Conservation (phyloP, 2,113 vertebrate species). For the Ginglymostoma cirratum region DNA sequence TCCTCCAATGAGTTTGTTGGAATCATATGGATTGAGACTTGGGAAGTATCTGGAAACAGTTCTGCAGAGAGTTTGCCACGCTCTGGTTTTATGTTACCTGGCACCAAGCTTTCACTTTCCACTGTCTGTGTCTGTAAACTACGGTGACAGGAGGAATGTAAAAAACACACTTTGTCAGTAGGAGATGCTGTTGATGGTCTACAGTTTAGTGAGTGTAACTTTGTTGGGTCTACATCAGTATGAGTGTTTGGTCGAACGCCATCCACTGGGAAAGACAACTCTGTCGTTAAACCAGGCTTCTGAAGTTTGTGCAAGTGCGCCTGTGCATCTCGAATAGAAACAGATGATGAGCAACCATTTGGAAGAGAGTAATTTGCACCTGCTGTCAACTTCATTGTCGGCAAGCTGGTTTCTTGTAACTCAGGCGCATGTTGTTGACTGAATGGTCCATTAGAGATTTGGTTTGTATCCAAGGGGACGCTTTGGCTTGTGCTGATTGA, state of each 20-base stretch:
- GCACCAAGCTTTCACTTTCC: constrained; percentile 45
- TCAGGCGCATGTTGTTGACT: neutral
- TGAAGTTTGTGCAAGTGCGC: constrained; percentile 43
- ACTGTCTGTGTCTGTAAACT: constrained; percentile 50
- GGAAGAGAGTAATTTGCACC: neutral
- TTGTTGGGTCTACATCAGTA: constrained; percentile 42
- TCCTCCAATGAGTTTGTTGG: neutral
- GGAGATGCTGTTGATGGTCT: constrained; percentile 62
- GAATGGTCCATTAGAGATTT: constrained; percentile 41
- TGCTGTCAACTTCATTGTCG: neutral
- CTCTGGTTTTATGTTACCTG: constrained; percentile 32
- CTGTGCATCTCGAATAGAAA: neutral
- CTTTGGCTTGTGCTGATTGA: constrained; percentile 40
- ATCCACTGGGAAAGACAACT: constrained; percentile 40
- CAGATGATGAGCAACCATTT: neutral
- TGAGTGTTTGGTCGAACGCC: constrained; percentile 40
- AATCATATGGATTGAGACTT: neutral
- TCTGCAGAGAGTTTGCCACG: neutral
- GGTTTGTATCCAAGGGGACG: constrained; percentile 28
- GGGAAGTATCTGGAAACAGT: neutral
- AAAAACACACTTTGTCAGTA: constrained; percentile 50
- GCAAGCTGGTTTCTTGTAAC: neutral
- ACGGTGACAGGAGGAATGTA: constrained; percentile 49
- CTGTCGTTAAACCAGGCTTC: constrained; percentile 39
- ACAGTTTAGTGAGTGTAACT: constrained; percentile 56